Evolutionary conservation across 2,888 invertebrate genomes (phyloP).

Genomic region (Sturmia bella): DNA sequence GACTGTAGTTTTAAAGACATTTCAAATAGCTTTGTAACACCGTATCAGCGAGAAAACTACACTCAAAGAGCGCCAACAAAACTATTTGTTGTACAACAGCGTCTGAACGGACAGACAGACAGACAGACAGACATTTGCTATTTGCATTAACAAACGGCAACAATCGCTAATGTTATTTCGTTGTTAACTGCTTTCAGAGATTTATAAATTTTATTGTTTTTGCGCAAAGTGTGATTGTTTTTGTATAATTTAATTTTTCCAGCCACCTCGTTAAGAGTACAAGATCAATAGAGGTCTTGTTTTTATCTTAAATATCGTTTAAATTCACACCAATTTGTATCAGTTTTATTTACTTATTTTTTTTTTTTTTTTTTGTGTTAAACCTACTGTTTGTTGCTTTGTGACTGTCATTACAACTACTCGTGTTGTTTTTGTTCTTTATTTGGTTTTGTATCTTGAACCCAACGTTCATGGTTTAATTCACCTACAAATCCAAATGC

Average conservation of each 20-base stretch:
- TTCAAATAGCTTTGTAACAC: not conserved
- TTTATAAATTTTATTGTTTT: slow-evolving; percentile 27
- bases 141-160: slow-evolving; percentile 16
- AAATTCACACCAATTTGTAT: slow-evolving; percentile 62
- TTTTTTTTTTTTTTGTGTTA: not conserved
- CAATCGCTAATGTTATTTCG: slow-evolving; percentile 35
- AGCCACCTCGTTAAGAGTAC: slow-evolving; percentile 51
- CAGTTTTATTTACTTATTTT: slow-evolving; percentile 21
- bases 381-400: not conserved
- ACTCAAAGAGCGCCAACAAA: slow-evolving; percentile 43
- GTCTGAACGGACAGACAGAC: slow-evolving; percentile 11
- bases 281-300: slow-evolving; percentile 60
- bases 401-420: not conserved
- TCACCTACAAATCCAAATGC: slow-evolving; percentile 79
- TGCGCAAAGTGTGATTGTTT: slow-evolving; percentile 19
- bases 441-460: slow-evolving; percentile 54
- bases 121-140: slow-evolving; percentile 1
- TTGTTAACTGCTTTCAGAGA: slow-evolving; percentile 34
- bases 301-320: slow-evolving; percentile 4
- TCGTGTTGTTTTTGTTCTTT: not conserved
- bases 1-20: slow-evolving; percentile 9
- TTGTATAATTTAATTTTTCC: slow-evolving; percentile 38
- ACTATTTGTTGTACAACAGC: slow-evolving; percentile 3
- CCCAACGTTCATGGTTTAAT: slow-evolving; percentile 76
- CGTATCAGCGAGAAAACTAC: slow-evolving; percentile 2